These are phyloP conservation scores for Crocuta crocuta DNA, from an alignment of 2,113 vertebrate species.

Conservation along the genomic window DNA sequence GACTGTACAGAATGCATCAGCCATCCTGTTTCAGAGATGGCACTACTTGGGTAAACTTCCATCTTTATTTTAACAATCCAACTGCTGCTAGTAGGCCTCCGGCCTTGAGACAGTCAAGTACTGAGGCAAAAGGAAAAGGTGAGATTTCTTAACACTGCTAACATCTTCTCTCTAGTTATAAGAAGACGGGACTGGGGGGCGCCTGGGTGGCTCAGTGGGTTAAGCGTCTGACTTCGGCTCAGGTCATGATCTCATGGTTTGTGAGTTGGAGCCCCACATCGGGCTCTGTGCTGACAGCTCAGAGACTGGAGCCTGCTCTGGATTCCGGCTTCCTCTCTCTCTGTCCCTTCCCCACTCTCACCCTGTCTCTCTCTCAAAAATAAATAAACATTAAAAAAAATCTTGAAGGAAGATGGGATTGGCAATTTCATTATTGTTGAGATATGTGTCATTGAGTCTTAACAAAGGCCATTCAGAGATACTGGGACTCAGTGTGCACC, in stretches of 20 bases:
- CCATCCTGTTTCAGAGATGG: background rate
- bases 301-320: too few species aligned
- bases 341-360: too few species aligned
- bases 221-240: too few species aligned
- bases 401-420: background rate
- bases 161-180: background rate
- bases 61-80: slow-evolving; percentile 67
- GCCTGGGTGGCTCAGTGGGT: too few species aligned
- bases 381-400: too few species aligned
- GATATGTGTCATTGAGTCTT: slow-evolving; percentile 14
- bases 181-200: background rate
- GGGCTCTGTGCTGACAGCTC: too few species aligned
- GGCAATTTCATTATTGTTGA: slow-evolving; percentile 47
- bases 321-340: too few species aligned
- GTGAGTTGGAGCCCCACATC: too few species aligned
- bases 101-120: slow-evolving; percentile 38
- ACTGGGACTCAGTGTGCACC: background rate
- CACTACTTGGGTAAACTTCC: background rate
- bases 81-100: slow-evolving; percentile 16
- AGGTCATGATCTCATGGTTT: too few species aligned
- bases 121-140: slow-evolving; percentile 11
- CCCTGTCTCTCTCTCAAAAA: too few species aligned
- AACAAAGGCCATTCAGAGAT: background rate
- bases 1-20: background rate
- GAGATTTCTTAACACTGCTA: background rate